These are phyloP conservation scores for Crax fasciolata DNA, from an alignment of 2,797 vertebrate genomes.

Conservation along the genomic window DNA sequence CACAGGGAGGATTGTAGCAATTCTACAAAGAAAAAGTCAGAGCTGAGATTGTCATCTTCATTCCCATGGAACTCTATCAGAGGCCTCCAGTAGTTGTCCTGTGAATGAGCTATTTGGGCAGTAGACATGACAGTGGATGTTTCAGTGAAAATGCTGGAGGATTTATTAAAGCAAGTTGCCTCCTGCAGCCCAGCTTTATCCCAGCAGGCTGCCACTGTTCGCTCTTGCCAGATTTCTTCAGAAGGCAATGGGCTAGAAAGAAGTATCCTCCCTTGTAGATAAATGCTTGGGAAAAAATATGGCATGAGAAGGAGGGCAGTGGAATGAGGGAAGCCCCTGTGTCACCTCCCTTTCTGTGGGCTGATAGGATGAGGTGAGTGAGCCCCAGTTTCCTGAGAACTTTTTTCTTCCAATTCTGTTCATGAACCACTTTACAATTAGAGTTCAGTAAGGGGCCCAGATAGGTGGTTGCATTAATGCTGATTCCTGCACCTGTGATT, in stretches of 20 bases:
- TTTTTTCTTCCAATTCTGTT: not conserved
- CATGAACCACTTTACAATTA: not conserved
- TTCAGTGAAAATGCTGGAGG: not conserved
- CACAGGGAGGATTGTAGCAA: fast-evolving
- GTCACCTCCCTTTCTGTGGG: not conserved
- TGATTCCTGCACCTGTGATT: not conserved
- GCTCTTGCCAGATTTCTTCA: not conserved
- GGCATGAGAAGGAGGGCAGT: not conserved
- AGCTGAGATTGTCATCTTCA: not conserved
- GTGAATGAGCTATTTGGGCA: not conserved
- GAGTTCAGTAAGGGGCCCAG: not conserved
- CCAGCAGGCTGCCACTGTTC: not conserved
- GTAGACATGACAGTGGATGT: not conserved
- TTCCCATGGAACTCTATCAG: not conserved
- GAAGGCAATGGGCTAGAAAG: not conserved
- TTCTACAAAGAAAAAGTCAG: not conserved
- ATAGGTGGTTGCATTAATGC: not conserved
- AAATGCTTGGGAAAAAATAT: not conserved
- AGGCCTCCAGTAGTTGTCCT: not conserved
- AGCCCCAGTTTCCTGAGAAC: not conserved
- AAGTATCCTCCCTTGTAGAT: constrained; percentile 27
- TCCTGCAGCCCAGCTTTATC: not conserved
- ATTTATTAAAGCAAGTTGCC: not conserved
- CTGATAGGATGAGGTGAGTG: not conserved
- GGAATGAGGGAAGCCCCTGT: not conserved